phyloP scores from a whole-genome alignment of 2,888 invertebrate genomes.

The Leistus spinibarbis region DNA sequence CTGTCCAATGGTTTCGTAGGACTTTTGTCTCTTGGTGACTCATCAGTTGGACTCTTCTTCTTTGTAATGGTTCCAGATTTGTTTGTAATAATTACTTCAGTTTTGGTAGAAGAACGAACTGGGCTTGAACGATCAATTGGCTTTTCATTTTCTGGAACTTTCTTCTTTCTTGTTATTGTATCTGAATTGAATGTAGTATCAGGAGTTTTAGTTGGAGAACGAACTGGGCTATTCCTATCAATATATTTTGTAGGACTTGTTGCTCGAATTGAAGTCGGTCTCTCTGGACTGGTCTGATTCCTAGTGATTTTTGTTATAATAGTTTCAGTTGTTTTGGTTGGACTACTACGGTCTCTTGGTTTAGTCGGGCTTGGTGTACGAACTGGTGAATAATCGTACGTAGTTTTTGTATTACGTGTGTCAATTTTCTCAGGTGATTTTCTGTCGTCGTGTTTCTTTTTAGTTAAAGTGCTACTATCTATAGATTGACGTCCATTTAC shows the following conservation, averaged over 20 bases:
- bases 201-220: slow-evolving; percentile 16
- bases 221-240: slow-evolving; percentile 16
- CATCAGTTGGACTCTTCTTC: slow-evolving; percentile 32
- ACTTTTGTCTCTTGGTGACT: background rate
- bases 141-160: slow-evolving; percentile 6
- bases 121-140: slow-evolving; percentile 4
- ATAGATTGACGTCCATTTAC: slow-evolving; percentile 2
- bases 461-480: slow-evolving; percentile 45
- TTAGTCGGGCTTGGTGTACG: slow-evolving; percentile 21
- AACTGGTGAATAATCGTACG: slow-evolving; percentile 1
- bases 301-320: background rate
- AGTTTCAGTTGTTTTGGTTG: slow-evolving; percentile 12
- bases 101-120: slow-evolving; percentile 9
- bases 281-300: background rate
- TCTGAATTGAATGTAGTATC: slow-evolving; percentile 10
- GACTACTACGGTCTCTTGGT: background rate
- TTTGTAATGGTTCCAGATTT: slow-evolving; percentile 40
- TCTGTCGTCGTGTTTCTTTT: background rate
- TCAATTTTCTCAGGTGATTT: background rate
- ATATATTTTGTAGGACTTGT: slow-evolving; percentile 4
- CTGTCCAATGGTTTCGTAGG: slow-evolving; percentile 3
- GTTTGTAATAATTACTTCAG: slow-evolving; percentile 6
- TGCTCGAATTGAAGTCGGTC: slow-evolving; percentile 3
- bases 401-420: background rate
- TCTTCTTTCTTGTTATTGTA: slow-evolving; percentile 24